Percentiles rank a stretch among this genome's conserved stretches.
These are phyloP conservation scores for Diadegma fenestrale DNA, from an alignment of 2,888 invertebrate species.

Conservation along the genomic window DNA sequence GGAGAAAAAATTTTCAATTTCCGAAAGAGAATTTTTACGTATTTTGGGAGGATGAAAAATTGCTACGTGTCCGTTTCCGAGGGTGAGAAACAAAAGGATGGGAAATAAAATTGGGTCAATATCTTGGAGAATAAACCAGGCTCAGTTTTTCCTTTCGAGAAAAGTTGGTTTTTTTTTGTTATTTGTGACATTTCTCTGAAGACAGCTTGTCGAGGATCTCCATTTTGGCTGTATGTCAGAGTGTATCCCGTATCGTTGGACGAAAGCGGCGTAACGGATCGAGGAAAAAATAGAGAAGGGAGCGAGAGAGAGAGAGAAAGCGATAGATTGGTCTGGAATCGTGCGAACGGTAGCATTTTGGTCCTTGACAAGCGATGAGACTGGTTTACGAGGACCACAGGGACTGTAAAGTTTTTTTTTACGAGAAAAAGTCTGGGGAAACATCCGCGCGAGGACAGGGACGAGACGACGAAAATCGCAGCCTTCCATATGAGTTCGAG, in stretches of 20 bases:
- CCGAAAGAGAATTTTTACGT: not conserved
- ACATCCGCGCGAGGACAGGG: slow-evolving; percentile 7
- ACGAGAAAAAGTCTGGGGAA: slow-evolving; percentile 45
- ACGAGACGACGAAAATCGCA: slow-evolving; percentile 22
- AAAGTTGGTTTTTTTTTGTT: not conserved
- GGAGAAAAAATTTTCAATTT: not conserved
- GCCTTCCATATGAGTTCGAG: not conserved
- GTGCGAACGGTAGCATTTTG: slow-evolving; percentile 44
- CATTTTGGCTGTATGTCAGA: slow-evolving; percentile 18
- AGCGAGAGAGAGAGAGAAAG: not conserved
- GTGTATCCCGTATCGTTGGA: slow-evolving; percentile 6
- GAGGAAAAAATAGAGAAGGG: not conserved
- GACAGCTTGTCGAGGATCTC: slow-evolving; percentile 30
- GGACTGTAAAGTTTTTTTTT: slow-evolving; percentile 64
- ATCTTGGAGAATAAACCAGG: slow-evolving; percentile 43
- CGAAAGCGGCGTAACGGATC: not conserved
- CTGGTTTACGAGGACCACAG: slow-evolving; percentile 56
- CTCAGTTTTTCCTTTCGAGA: slow-evolving; percentile 8
- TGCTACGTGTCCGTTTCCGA: not conserved
- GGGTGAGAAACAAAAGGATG: slow-evolving; percentile 19
- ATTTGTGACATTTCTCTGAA: slow-evolving; percentile 7
- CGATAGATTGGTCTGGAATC: slow-evolving; percentile 29
- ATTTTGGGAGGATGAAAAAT: not conserved
- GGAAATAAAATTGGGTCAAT: slow-evolving; percentile 58
- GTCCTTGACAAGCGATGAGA: slow-evolving; percentile 54